Percentiles rank a stretch among this genome's conserved stretches.
phyloP scores from a whole-genome alignment of 2,888 invertebrate species.

The Pterostichus niger region DNA sequence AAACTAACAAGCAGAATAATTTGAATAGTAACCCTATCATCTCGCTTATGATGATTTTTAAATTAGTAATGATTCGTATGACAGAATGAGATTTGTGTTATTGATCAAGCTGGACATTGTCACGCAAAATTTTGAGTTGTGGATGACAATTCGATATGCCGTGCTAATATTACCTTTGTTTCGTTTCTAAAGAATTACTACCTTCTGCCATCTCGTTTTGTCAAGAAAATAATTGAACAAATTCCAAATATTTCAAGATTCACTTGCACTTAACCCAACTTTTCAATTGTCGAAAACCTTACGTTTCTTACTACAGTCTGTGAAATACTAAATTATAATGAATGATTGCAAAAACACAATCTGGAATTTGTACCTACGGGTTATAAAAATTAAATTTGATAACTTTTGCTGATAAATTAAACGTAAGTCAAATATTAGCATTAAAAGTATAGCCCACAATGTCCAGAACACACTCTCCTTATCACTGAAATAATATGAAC shows the following conservation, averaged over 20 bases:
- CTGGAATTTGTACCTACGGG: slow-evolving; percentile 61
- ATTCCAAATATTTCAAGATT: slow-evolving; percentile 49
- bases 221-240: slow-evolving; percentile 59
- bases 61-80: slow-evolving; percentile 22
- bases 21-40: slow-evolving; percentile 56
- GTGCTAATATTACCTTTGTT: slow-evolving; percentile 61
- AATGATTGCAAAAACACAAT: slow-evolving; percentile 3
- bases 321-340: slow-evolving; percentile 23
- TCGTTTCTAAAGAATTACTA: slow-evolving; percentile 57
- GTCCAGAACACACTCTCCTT: not conserved
- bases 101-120: slow-evolving; percentile 51
- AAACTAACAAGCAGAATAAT: slow-evolving; percentile 38
- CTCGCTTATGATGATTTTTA: not conserved
- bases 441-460: slow-evolving; percentile 32
- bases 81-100: slow-evolving; percentile 35
- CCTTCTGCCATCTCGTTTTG: slow-evolving; percentile 58
- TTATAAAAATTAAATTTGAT: slow-evolving; percentile 61
- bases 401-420: slow-evolving; percentile 36
- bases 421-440: slow-evolving; percentile 32
- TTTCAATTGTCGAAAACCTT: slow-evolving; percentile 42
- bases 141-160: slow-evolving; percentile 30
- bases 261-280: slow-evolving; percentile 60
- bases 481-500: not conserved
- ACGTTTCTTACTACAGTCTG: not conserved
- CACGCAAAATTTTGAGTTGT: slow-evolving; percentile 22